Base-by-base conservation (phyloP, 1,140 invertebrate species). In the Dreissena rostriformis region DNA sequence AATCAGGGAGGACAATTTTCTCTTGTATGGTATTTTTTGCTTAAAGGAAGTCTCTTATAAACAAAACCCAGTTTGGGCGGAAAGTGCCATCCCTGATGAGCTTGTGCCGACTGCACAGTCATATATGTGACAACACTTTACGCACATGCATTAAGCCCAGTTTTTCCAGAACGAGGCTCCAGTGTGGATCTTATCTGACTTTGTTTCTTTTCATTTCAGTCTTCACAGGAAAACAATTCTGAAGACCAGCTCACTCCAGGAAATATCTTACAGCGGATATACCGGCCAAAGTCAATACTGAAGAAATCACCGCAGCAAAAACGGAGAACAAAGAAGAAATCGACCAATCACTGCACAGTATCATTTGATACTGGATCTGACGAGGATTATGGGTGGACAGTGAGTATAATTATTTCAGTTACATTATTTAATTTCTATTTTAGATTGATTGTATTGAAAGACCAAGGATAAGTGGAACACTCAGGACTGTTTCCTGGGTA, bases 291-390 rank as follows among this genome's bases (percentile, higher is more conserved):
- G 22, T 75, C 80, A 14, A 82, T 74, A 14, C 66, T 82, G 12
- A 82, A 82, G 72, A 75, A 65, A 67, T 22, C 57, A 24, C n/a
- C n/a, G 11, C 6, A 22, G 17, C 22, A 74, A 51, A 22, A 7
- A 12, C 74, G 57, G 39, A 51, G 51, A 17, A 66, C 57, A 51
- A n/a, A 39, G 11, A 67, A 52, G 63, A 71, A 82, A 53, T 74
- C 74, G 49, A 73, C 72, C 28, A 67, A 52, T n/a, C 53, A 53
- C 55, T 22, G 71, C 29, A 71, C 49, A 17, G 80, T 82, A 22
- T 24, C 71, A 15, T 82, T 82, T 68, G 70, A 82, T 52, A 82
- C 80, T 17, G 80, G 29, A 12, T 82, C 80, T 14, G 80, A 82
- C 7, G 80, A 82, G 26, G 70, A 72, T 22, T 1, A 14, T 2